Conservation (phyloP, 2,797 vertebrate species). For the Urocyon cinereoargenteus region DNA sequence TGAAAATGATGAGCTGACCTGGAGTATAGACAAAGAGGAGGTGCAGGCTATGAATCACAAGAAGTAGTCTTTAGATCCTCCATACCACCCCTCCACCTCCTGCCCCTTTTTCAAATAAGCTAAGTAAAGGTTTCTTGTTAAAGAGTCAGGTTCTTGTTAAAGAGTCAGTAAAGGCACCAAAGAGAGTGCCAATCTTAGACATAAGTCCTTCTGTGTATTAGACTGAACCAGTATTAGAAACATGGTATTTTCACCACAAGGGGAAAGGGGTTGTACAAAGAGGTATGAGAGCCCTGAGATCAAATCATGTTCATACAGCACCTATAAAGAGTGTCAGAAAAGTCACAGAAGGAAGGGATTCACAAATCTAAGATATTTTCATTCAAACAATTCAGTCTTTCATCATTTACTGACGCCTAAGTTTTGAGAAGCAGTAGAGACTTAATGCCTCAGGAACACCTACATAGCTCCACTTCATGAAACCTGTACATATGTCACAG, state of each 20-base stretch:
- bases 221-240: not conserved
- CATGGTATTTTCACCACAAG: not conserved
- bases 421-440: conserved; percentile 39
- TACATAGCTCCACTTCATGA: not conserved
- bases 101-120: conserved; percentile 15
- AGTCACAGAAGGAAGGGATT: not conserved
- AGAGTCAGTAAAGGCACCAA: not conserved
- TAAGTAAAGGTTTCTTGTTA: conserved; percentile 31
- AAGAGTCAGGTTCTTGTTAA: not conserved
- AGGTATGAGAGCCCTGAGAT: not conserved
- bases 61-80: not conserved
- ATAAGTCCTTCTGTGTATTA: not conserved
- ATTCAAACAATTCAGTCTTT: conserved; percentile 47
- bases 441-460: not conserved
- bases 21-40: not conserved
- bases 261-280: not conserved
- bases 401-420: conserved; percentile 34
- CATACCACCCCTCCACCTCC: not conserved
- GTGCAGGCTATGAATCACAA: not conserved
- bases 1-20: not conserved
- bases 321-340: not conserved
- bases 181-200: not conserved
- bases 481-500: not conserved
- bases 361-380: conserved; percentile 50
- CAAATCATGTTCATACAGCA: conserved; percentile 7